These are phyloP conservation scores for Caenorhabditis afra DNA, from an alignment of 2,888 invertebrate species.

Conservation along the genomic window DNA sequence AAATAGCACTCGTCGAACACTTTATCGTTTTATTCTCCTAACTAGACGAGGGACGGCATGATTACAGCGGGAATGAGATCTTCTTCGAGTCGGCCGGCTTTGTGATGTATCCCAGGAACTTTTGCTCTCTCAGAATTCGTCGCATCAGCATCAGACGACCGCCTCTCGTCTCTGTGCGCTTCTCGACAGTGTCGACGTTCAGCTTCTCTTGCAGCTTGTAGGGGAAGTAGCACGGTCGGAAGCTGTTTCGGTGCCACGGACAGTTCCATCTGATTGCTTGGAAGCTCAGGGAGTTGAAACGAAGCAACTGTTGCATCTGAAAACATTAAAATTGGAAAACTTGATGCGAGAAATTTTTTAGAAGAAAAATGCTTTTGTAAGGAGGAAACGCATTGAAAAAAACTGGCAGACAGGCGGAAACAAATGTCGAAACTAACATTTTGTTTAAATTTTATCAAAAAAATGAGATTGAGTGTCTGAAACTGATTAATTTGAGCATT, in stretches of 20 bases:
- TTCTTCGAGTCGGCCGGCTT: slow-evolving; percentile 65
- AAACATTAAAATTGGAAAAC: no score
- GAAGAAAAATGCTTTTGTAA: no score
- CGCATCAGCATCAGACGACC: slow-evolving; percentile 77
- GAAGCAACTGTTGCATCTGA: slow-evolving; percentile 54
- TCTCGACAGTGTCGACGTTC: slow-evolving; percentile 71
- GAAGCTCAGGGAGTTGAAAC: slow-evolving; percentile 32
- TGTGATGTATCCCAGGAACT: slow-evolving; percentile 74
- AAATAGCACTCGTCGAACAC: no score
- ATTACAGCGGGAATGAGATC: slow-evolving; percentile 69
- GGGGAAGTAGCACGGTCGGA: slow-evolving; percentile 76
- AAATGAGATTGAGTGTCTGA: no score
- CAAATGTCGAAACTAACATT: no score
- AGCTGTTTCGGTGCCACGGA: slow-evolving; percentile 78
- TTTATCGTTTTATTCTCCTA: slow-evolving; percentile 8
- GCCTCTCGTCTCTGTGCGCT: slow-evolving; percentile 70
- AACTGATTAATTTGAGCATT: no score
- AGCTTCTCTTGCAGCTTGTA: slow-evolving; percentile 76
- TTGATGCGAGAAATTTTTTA: no score
- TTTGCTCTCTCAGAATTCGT: slow-evolving; percentile 74
- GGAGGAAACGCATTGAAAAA: no score
- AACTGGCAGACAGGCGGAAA: no score
- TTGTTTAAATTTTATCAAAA: no score
- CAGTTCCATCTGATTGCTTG: slow-evolving; percentile 75
- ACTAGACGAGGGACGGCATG: not conserved